Conservation (phyloP, 2,888 invertebrate species). For the Syrista parreyssii region DNA sequence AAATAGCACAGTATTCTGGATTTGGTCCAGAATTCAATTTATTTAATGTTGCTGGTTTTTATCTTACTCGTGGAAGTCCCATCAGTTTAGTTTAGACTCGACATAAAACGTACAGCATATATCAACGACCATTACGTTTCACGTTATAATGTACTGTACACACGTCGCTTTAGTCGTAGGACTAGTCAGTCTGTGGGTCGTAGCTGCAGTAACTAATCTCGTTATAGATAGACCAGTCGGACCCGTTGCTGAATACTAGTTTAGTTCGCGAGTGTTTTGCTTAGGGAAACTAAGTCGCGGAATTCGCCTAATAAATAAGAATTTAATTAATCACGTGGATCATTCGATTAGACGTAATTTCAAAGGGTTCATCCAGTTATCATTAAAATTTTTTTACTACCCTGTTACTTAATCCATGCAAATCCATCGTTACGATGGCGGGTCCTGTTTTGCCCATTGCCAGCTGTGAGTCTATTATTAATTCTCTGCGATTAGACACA, state of each 20-base stretch:
- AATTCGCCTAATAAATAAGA: constrained; percentile 26
- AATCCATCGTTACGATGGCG: constrained; percentile 34
- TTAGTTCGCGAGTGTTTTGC: constrained; percentile 30
- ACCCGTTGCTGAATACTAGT: constrained; percentile 46
- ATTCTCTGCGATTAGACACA: neutral
- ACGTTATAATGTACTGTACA: constrained; percentile 34
- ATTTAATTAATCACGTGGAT: neutral
- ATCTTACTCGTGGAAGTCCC: neutral
- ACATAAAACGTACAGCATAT: neutral
- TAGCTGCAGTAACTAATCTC: constrained; percentile 42
- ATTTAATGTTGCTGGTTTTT: neutral
- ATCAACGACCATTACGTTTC: neutral
- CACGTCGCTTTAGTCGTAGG: constrained; percentile 33
- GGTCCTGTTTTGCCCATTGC: constrained; percentile 44
- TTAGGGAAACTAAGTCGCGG: constrained; percentile 32
- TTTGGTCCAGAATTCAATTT: neutral
- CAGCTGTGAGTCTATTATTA: constrained; percentile 44
- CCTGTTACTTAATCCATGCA: neutral
- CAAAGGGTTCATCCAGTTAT: neutral
- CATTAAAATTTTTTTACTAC: neutral
- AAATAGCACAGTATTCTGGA: neutral
- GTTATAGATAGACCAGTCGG: constrained; percentile 54
- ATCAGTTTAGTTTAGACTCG: neutral
- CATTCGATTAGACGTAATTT: neutral
- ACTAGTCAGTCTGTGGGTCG: constrained; percentile 24